Evolutionary conservation across 2,888 invertebrate species (phyloP), one percentile per base, ranked within the genome.

Genomic region (Metopia argyrocephala): DNA sequence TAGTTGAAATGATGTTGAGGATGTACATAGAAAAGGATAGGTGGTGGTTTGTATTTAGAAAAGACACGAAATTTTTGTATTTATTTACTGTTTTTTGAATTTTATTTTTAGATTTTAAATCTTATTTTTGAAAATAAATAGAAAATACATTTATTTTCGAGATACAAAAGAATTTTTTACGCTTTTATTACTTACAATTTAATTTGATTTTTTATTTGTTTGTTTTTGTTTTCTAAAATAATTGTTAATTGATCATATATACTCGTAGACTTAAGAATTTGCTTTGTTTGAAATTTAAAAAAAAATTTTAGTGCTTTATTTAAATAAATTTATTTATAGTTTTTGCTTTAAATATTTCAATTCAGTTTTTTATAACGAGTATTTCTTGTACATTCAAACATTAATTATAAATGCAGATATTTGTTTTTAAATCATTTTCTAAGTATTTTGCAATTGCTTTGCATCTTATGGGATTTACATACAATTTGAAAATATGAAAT

Each of bases 161-260:
- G 15, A 38, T 38, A 38, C 38, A 38, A 38, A 9, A 12, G 9
- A 38, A 38, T 38, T 38, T 38, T 38, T 38, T 12, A 38, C 38
- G 15, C 38, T 38, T 38, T 38, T 38, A 38, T 38, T 38, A 9
- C 4, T 38, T 6, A 38, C 15, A 38, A 38, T 38, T 15, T 38
- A 9, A 38, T 6, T 3, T 38, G 15, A 9, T 31, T 31, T 15
- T 38, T 38, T 21, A 5, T 52, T 45, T 46, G 45, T 25, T 3
- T 18, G 18, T 28, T 54, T 6, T 23, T 45, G 12, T 25, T 66
- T n/a, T 66, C 2, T 25, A 21, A 54, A 28, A 61, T 18, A 54
- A 25, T 71, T 71, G 62, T 62, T 62, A 71, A 71, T 54, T 54
- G 62, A 71, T 71, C 20, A 28, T 65, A 31, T 65, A 50, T 52